A percentile compares a stretch with the other conserved stretches of the same genome.
Conservation (phyloP, 23 tunicate genomes). For the Halocynthia aurantium region DNA sequence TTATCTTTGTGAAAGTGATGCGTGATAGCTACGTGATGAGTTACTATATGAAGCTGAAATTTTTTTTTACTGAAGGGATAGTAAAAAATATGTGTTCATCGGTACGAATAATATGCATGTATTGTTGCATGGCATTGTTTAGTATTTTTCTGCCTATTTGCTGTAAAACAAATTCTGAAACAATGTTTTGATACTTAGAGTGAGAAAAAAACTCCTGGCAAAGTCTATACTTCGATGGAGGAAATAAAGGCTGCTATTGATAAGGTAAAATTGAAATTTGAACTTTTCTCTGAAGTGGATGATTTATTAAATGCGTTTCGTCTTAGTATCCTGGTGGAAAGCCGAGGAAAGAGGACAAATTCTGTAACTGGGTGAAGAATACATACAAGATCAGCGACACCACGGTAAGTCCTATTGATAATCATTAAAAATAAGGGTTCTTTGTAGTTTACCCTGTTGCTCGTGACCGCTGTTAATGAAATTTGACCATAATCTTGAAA, state of each 20-base stretch:
- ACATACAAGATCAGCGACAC: conserved; percentile 56
- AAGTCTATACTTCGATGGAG: conserved; percentile 37
- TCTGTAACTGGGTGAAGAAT: conserved; percentile 72
- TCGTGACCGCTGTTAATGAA: background rate
- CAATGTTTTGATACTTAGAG: conserved; percentile 38
- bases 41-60: too few relatives aligned
- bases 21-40: too few relatives aligned
- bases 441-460: background rate
- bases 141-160: too few relatives aligned
- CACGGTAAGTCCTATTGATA: conserved; percentile 31
- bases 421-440: too few relatives aligned
- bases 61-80: too few relatives aligned
- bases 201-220: conserved; percentile 63
- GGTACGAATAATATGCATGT: too few relatives aligned
- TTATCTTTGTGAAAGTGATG: too few relatives aligned
- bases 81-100: too few relatives aligned
- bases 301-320: background rate
- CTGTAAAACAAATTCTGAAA: background rate
- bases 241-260: conserved; percentile 75
- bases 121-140: too few relatives aligned
- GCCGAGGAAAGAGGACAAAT: conserved; percentile 93
- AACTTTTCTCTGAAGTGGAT: background rate
- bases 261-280: conserved; percentile 35
- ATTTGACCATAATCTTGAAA: background rate
- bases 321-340: conserved; percentile 90